These are phyloP conservation scores for Ascaphus truei DNA, from an alignment of 2,113 vertebrate species.

Conservation along the genomic window DNA sequence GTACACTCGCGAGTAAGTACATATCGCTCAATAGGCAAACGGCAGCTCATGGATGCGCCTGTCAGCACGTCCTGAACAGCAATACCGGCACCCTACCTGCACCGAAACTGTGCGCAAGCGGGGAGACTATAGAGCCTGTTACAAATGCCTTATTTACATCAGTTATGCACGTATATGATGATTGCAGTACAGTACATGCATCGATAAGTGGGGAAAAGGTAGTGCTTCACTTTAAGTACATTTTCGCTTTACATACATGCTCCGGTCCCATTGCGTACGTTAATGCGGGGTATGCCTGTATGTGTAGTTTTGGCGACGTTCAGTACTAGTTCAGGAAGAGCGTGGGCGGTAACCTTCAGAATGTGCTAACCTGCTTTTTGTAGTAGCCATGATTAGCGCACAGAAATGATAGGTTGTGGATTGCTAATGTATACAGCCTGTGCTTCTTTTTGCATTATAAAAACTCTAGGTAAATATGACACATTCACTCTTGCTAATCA, in stretches of 20 bases:
- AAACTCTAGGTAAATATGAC: conserved; percentile 18
- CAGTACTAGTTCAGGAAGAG: conserved; percentile 10
- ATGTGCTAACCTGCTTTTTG: conserved; percentile 26
- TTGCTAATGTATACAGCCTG: conserved; percentile 7
- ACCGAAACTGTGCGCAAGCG: too few relatives aligned
- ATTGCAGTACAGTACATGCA: too few relatives aligned
- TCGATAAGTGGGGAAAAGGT: not conserved
- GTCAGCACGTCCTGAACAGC: too few relatives aligned
- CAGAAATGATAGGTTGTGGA: conserved; percentile 10
- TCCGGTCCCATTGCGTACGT: too few relatives aligned
- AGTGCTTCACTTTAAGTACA: not conserved
- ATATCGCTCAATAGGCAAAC: too few relatives aligned
- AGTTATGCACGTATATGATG: not conserved
- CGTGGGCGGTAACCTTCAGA: conserved; percentile 15
- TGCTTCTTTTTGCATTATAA: conserved; percentile 17
- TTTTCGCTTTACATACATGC: not conserved
- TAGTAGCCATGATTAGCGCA: conserved; percentile 14
- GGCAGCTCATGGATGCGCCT: too few relatives aligned
- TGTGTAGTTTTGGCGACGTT: too few relatives aligned
- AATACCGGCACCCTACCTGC: too few relatives aligned
- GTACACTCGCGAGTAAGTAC: too few relatives aligned
- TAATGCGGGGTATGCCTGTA: too few relatives aligned
- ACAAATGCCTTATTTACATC: too few relatives aligned
- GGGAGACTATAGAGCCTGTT: too few relatives aligned
- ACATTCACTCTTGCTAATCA: not conserved